phyloP scores from a whole-genome alignment of 2,113 vertebrate species.

The Dipodomys ordii region DNA sequence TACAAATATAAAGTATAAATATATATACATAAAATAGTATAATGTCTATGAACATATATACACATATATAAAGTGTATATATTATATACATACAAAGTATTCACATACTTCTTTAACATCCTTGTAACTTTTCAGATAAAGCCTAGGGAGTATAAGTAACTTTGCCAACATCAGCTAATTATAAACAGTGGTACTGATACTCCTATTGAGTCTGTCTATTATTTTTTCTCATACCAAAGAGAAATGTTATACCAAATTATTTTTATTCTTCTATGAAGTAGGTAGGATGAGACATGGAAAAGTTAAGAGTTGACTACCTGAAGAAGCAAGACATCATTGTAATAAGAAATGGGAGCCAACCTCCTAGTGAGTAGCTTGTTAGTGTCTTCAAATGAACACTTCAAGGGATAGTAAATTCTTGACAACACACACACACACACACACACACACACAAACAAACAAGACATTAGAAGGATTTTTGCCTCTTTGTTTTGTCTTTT shows the following conservation, averaged over 20 bases:
- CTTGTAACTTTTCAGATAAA: not conserved
- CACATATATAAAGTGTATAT: no score
- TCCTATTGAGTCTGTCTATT: slow-evolving; percentile 34
- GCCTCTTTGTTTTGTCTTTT: slow-evolving; percentile 37
- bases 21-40: not conserved
- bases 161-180: not conserved
- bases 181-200: slow-evolving; percentile 42
- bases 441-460: not conserved
- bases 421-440: not conserved
- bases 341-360: slow-evolving; percentile 32
- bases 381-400: slow-evolving; percentile 40
- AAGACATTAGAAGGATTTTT: not conserved
- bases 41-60: no score
- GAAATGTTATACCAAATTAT: slow-evolving; percentile 37
- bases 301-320: slow-evolving; percentile 8
- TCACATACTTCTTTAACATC: not conserved
- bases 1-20: not conserved
- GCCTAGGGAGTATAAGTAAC: not conserved
- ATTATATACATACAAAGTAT: no score
- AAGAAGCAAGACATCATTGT: slow-evolving; percentile 15
- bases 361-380: not conserved
- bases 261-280: not conserved
- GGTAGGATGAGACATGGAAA: not conserved
- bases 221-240: slow-evolving; percentile 30
- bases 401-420: slow-evolving; percentile 37